Evolutionary conservation across 2,797 vertebrate species (phyloP).

Genomic region (Momotus momota): DNA sequence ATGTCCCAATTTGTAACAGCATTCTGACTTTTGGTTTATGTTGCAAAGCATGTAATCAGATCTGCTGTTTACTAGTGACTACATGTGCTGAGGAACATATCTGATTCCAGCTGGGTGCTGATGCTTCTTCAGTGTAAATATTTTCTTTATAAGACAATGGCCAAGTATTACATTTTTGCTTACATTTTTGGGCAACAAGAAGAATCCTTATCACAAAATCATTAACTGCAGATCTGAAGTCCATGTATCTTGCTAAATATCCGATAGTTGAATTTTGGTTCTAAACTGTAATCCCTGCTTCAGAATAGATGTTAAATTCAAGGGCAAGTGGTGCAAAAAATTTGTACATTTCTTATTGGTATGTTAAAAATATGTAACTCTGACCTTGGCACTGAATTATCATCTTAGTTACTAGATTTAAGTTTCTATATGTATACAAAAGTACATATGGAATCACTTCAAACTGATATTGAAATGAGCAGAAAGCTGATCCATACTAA

Average conservation of each 20-base stretch:
- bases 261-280: not conserved
- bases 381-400: not conserved
- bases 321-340: not conserved
- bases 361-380: not conserved
- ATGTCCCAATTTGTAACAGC: not conserved
- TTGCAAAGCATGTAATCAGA: not conserved
- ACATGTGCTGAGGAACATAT: not conserved
- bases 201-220: not conserved
- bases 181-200: not conserved
- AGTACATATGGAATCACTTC: not conserved
- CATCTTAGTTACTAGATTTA: not conserved
- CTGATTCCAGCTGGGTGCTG: not conserved
- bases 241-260: not conserved
- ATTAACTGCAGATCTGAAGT: not conserved
- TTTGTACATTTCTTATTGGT: not conserved
- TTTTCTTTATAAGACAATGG: not conserved
- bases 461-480: not conserved
- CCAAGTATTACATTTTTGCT: not conserved
- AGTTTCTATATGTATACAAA: not conserved
- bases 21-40: not conserved
- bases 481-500: not conserved
- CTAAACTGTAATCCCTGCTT: not conserved
- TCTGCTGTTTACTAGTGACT: not conserved
- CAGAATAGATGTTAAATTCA: not conserved
- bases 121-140: not conserved